phyloP scores from a whole-genome alignment of 1,140 invertebrate species.

The Arctopsyche grandis region DNA sequence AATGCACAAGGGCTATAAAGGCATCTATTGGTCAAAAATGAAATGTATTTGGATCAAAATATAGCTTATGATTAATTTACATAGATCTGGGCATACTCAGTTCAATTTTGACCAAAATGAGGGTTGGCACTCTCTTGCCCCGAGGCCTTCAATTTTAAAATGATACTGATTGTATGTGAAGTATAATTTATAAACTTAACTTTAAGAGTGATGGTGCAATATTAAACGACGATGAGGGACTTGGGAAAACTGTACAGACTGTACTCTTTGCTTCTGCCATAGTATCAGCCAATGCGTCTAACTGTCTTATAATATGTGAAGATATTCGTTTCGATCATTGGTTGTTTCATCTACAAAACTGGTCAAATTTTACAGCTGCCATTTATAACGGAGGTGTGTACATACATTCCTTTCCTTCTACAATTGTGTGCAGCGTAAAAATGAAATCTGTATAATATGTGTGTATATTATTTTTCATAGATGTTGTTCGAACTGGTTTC shows the following conservation, averaged over 20 bases:
- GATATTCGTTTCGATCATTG: conserved; percentile 46
- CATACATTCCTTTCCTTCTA: no score
- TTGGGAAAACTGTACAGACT: conserved; percentile 52
- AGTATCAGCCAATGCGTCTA: neutral
- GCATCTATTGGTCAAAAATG: no score
- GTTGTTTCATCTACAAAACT: conserved; percentile 44
- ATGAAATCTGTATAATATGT: no score
- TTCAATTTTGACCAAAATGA: no score
- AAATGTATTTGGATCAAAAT: no score
- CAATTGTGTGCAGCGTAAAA: no score
- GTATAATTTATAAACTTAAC: neutral
- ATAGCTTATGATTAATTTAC: no score
- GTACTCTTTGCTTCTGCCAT: conserved; percentile 42
- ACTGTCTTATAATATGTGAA: conserved; percentile 43
- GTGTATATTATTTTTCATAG: no score
- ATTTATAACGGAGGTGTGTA: neutral
- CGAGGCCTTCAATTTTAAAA: no score
- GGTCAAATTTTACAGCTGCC: conserved; percentile 25
- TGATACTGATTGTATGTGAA: conserved; percentile 1
- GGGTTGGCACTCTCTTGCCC: no score
- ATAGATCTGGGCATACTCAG: no score
- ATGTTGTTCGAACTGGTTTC: neutral
- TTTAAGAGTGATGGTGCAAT: conserved; percentile 46
- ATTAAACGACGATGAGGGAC: conserved; percentile 49
- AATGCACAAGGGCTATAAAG: no score